A percentile compares a stretch with the other conserved stretches of the same genome.
These are phyloP conservation scores for Musca vetustissima DNA, from an alignment of 1,140 invertebrate species.

Conservation along the genomic window DNA sequence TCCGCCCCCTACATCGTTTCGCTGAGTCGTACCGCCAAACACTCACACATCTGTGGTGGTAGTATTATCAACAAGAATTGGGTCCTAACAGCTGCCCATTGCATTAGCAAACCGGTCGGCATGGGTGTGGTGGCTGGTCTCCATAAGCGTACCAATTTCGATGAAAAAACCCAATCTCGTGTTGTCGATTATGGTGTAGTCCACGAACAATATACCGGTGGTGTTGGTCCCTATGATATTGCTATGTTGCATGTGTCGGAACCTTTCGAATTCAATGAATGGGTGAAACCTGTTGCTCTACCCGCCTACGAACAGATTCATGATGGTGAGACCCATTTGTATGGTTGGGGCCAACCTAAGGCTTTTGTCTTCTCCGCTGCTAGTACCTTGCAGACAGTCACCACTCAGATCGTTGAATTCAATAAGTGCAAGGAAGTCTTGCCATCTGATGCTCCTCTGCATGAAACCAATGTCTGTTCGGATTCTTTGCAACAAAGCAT, in stretches of 20 bases:
- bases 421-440: slow-evolving; percentile 32
- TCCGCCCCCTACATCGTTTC: slow-evolving; percentile 53
- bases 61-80: slow-evolving; percentile 44
- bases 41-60: slow-evolving; percentile 49
- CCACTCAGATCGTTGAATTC: slow-evolving; percentile 52
- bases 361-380: slow-evolving; percentile 36
- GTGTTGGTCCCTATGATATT: slow-evolving; percentile 65
- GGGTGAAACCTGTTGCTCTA: slow-evolving; percentile 59
- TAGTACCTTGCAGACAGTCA: slow-evolving; percentile 54
- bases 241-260: slow-evolving; percentile 61
- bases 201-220: slow-evolving; percentile 59
- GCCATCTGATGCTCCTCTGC: slow-evolving; percentile 46
- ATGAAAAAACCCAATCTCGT: slow-evolving; percentile 58
- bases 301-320: slow-evolving; percentile 54
- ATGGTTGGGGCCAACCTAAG: slow-evolving; percentile 60
- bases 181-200: slow-evolving; percentile 50
- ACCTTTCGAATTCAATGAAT: slow-evolving; percentile 59
- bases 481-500: slow-evolving; percentile 61
- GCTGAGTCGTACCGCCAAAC: slow-evolving; percentile 33
- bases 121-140: slow-evolving; percentile 47
- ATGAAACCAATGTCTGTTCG: slow-evolving; percentile 63
- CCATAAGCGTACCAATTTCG: slow-evolving; percentile 37
- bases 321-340: slow-evolving; percentile 52
- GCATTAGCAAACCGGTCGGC: slow-evolving; percentile 34
- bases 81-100: slow-evolving; percentile 50